Conservation (phyloP, 1,140 invertebrate genomes). For the Temnothorax curvispinosus region DNA sequence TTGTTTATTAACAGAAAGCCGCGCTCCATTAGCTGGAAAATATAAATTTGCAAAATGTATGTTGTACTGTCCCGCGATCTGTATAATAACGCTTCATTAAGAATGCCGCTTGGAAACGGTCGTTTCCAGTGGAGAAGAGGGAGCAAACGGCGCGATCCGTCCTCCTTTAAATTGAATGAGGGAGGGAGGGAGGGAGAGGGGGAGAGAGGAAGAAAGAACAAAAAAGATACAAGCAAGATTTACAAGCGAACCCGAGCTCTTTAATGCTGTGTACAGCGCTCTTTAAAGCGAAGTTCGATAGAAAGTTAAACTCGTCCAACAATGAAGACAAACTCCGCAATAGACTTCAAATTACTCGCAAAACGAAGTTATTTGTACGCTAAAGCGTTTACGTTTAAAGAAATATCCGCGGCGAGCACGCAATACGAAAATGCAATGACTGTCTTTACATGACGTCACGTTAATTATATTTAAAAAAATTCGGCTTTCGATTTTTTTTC, state of each 20-base stretch:
- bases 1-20: constrained; percentile 27
- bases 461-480: constrained; percentile 23
- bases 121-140: constrained; percentile 55
- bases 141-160: constrained; percentile 27
- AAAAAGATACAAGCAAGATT: constrained; percentile 71
- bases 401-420: constrained; percentile 38
- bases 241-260: constrained; percentile 63
- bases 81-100: constrained; percentile 73
- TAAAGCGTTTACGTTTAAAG: constrained; percentile 52
- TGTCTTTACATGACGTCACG: background rate
- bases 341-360: constrained; percentile 71
- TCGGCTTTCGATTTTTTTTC: background rate
- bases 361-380: constrained; percentile 66
- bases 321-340: constrained; percentile 57
- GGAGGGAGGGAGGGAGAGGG: constrained; percentile 7
- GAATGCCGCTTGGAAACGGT: constrained; percentile 69
- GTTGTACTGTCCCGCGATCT: constrained; percentile 36
- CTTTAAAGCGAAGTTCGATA: constrained; percentile 66
- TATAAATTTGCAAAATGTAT: constrained; percentile 46
- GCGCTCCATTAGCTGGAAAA: constrained; percentile 47
- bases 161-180: constrained; percentile 57
- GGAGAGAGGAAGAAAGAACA: constrained; percentile 3
- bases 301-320: constrained; percentile 68
- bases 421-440: constrained; percentile 23
- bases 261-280: constrained; percentile 62